Base-by-base conservation (phyloP, 2,888 invertebrate species). In the Drosophila ezoana region DNA sequence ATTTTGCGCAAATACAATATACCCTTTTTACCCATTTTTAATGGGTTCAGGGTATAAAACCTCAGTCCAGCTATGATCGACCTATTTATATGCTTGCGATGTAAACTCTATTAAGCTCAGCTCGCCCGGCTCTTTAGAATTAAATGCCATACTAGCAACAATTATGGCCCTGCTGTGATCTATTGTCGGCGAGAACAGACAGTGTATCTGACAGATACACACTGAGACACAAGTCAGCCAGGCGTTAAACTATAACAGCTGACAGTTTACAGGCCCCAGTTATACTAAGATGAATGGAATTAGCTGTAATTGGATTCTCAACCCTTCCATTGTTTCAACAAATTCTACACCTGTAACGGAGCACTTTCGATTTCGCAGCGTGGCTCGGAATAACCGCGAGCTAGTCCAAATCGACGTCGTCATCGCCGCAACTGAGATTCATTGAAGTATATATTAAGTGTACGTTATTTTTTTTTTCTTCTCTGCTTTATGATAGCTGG, bases 191-290 rank as follows among this genome's bases (percentile, higher is more conserved):
- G 87, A 72, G 76, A 87, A 28, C 28, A 2, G 28, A 8, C 28
- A 8, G 28, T 28, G 8, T 28, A 28, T 28, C 28, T 8, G 51
- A 63, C 45, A 40, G 1, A 54, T 33, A 5, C 18, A 37, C 11
- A 52, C 10, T 53, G 20, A 45, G 23, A 44, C 45, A 63, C 58
- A 43, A 62, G 48, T 53, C 72, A 68, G 54, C 72, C 67, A 81
- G 82, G 76, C 82, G 87, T 79, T 76, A 82, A 83, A 87, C 79
- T 81, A 69, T 69, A 79, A 67, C 74, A 74, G 53, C 77, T 66
- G 70, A 56, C 80, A 71, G 70, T 56, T 83, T 64, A 87, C 69
- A 72, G 61, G 64, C 77, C 64, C 71, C 68, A 77, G 54, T 59
- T 76, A 35, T 13, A 48, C 14, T 33, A 16, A 38, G 69, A 33